phyloP scores from a whole-genome alignment of 1,140 invertebrate genomes.

The Camponotus vicinus region DNA sequence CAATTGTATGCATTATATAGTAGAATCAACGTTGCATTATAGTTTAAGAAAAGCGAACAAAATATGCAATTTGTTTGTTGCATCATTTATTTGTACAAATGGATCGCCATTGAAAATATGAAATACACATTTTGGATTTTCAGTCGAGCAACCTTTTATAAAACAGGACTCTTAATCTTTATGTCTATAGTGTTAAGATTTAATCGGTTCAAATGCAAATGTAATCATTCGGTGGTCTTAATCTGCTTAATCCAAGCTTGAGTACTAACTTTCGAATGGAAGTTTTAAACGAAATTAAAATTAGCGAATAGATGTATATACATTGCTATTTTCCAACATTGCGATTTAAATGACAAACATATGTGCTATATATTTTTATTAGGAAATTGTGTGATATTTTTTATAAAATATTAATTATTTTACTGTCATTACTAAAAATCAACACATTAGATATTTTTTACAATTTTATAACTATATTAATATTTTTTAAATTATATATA shows the following conservation, averaged over 20 bases:
- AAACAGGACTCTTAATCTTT: background rate
- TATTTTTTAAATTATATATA: background rate
- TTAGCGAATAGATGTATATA: background rate
- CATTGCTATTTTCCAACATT: background rate
- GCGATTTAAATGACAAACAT: background rate
- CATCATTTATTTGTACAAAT: background rate
- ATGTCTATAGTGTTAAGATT: conserved; percentile 12
- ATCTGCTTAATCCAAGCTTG: conserved; percentile 6
- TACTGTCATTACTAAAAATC: background rate
- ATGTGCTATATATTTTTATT: background rate
- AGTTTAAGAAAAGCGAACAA: background rate
- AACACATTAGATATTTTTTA: background rate
- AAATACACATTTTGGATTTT: background rate
- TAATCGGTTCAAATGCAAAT: conserved; percentile 22
- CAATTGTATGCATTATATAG: too few species aligned
- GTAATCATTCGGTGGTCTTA: background rate
- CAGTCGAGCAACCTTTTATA: background rate
- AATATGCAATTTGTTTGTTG: background rate
- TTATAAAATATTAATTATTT: background rate
- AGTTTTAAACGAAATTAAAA: conserved; percentile 5
- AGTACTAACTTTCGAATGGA: background rate
- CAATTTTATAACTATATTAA: background rate
- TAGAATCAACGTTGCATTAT: background rate
- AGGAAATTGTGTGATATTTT: background rate
- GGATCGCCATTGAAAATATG: background rate